Evolutionary conservation across 2,113 vertebrate species (phyloP).

Genomic region (Pontoporia blainvillei): DNA sequence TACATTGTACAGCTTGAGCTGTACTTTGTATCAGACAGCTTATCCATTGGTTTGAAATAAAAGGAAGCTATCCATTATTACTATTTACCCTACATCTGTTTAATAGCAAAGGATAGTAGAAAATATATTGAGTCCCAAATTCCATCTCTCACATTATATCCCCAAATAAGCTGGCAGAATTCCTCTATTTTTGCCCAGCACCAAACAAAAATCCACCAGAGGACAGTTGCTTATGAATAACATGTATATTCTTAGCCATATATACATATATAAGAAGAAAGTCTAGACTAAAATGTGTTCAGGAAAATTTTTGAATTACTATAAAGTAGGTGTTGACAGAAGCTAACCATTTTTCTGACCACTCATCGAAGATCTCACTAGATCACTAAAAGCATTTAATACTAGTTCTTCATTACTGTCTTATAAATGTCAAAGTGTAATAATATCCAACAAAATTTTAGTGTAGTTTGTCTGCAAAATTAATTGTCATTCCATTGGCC

Average conservation of each 20-base stretch:
- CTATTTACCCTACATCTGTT: neutral
- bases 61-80: neutral
- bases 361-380: conserved; percentile 59
- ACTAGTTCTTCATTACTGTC: conserved; percentile 57
- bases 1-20: neutral
- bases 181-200: neutral
- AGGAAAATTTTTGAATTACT: conserved; percentile 54
- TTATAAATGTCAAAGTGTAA: conserved; percentile 69
- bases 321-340: conserved; percentile 67
- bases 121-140: neutral
- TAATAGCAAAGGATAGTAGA: neutral
- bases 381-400: conserved; percentile 73
- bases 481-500: conserved; percentile 76
- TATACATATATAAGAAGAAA: neutral
- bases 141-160: neutral
- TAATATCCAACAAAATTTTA: conserved; percentile 74
- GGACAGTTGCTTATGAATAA: conserved; percentile 18
- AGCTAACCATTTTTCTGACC: conserved; percentile 64
- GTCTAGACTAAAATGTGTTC: conserved; percentile 39
- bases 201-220: conserved; percentile 27
- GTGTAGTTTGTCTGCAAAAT: conserved; percentile 77
- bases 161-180: neutral
- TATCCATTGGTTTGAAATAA: conserved; percentile 42
- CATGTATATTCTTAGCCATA: neutral
- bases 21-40: neutral